A percentile compares a stretch with the other conserved stretches of the same genome.
phyloP scores from a whole-genome alignment of 2,113 vertebrate species.

The Rissa tridactyla region DNA sequence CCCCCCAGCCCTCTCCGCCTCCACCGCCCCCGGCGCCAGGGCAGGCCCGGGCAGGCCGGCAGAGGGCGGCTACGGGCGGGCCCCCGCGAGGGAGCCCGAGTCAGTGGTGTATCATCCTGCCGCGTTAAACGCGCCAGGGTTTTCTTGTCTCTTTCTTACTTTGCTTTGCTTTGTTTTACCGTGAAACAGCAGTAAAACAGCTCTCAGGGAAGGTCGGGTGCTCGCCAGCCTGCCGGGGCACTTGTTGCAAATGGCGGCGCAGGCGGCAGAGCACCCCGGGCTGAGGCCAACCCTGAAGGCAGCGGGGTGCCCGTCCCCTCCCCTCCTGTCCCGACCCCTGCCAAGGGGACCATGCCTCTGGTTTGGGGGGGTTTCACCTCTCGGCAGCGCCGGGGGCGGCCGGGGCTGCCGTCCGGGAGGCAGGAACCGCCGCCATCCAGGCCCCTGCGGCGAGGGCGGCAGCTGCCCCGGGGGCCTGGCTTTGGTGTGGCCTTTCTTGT shows the following conservation, averaged over 20 bases:
- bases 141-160: rapidly evolving
- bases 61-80: not conserved
- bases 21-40: not conserved
- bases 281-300: not conserved
- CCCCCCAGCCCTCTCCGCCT: no score
- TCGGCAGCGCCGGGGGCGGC: rapidly evolving
- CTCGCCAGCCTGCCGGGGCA: rapidly evolving
- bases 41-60: not conserved
- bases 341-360: rapidly evolving
- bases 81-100: rapidly evolving
- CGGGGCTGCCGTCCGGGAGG: not conserved
- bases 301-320: no score
- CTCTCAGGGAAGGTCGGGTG: rapidly evolving
- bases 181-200: not conserved
- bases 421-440: rapidly evolving
- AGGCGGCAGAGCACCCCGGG: no score
- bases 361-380: rapidly evolving
- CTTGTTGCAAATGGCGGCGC: not conserved
- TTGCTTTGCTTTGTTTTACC: not conserved
- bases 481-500: rapidly evolving
- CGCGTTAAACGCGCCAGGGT: rapidly evolving
- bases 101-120: rapidly evolving
- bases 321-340: rapidly evolving
- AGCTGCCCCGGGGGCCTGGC: rapidly evolving
- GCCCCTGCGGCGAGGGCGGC: no score